These are phyloP conservation scores for Limanda limanda DNA, from an alignment of 2,113 vertebrate genomes.

Conservation along the genomic window DNA sequence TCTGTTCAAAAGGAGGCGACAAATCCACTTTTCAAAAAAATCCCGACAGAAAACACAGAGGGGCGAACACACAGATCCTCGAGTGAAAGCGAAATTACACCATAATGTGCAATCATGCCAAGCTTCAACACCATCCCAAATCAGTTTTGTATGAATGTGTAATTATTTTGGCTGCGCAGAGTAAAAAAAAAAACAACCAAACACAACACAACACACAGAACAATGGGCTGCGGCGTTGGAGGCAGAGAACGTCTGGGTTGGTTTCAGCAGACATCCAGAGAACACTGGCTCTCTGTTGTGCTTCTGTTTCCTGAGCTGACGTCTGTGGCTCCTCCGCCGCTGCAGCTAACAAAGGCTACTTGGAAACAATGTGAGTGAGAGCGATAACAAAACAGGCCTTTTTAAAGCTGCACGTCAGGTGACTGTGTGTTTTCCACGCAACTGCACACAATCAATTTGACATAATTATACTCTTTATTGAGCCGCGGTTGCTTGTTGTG, in stretches of 20 bases:
- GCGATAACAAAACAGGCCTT: conserved; percentile 32
- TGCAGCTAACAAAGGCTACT: conserved; percentile 20
- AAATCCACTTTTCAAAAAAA: conserved; percentile 51
- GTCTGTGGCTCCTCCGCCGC: conserved; percentile 37
- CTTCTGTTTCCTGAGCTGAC: conserved; percentile 28
- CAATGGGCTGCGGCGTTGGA: conserved; percentile 50
- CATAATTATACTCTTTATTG: conserved; percentile 35
- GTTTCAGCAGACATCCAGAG: conserved; percentile 25
- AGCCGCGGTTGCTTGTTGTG: background rate
- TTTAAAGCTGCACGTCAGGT: background rate
- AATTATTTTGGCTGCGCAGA: conserved; percentile 62
- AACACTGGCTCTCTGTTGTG: conserved; percentile 11
- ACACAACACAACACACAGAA: background rate
- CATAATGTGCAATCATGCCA: conserved; percentile 64
- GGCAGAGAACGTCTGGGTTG: conserved; percentile 30
- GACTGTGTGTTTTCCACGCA: conserved; percentile 4
- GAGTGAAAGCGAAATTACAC: conserved; percentile 68
- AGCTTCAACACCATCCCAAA: conserved; percentile 51
- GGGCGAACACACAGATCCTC: conserved; percentile 52
- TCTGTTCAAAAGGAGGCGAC: conserved; percentile 44
- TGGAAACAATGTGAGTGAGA: conserved; percentile 21
- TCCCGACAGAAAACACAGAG: conserved; percentile 30
- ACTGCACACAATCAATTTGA: conserved; percentile 18
- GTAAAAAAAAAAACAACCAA: conserved; percentile 20
- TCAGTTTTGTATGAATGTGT: conserved; percentile 68